phyloP scores from a whole-genome alignment of 2,113 vertebrate species.

The Tringa solitaria region DNA sequence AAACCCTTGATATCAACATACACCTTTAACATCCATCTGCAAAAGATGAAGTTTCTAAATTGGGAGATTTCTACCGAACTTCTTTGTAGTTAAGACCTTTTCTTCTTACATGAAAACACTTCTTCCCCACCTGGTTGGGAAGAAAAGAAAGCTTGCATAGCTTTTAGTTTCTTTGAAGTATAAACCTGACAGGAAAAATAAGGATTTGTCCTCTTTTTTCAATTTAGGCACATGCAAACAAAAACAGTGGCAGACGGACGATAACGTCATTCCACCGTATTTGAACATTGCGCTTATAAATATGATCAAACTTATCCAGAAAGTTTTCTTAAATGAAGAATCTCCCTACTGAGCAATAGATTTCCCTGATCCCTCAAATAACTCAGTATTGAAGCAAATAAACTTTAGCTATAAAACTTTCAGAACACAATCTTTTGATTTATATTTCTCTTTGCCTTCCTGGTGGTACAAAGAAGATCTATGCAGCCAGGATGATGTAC shows the following conservation, averaged over 20 bases:
- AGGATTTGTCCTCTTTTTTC: neutral
- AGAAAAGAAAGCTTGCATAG: neutral
- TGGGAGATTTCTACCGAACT: neutral
- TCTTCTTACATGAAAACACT: neutral
- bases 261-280: neutral
- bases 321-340: neutral
- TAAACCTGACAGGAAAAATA: neutral
- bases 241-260: neutral
- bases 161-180: neutral
- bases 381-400: slow-evolving; percentile 4
- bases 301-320: neutral
- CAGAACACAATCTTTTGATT: neutral
- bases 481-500: neutral
- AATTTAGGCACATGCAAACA: neutral
- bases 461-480: neutral
- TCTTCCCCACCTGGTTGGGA: neutral
- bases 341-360: neutral
- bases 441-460: neutral
- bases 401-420: neutral
- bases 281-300: neutral
- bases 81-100: neutral
- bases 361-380: neutral
- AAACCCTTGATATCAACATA: neutral
- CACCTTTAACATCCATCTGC: neutral
- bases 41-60: neutral